Conservation (phyloP, 2,888 invertebrate genomes). For the Hartigia nigra region DNA sequence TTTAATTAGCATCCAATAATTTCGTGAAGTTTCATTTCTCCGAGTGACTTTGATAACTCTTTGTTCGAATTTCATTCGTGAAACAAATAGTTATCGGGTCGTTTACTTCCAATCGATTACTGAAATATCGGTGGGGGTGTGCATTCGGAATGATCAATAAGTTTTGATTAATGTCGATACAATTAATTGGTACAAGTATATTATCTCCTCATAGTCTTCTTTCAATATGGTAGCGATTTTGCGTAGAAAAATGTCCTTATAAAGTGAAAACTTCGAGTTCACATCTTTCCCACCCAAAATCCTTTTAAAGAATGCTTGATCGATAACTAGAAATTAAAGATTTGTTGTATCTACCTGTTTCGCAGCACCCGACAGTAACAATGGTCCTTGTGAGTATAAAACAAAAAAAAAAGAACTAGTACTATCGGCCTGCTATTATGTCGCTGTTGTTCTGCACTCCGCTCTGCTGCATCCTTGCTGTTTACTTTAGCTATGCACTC, state of each 20-base stretch:
- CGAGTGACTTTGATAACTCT: neutral
- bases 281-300: conserved; percentile 25
- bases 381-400: conserved; percentile 88
- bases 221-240: neutral
- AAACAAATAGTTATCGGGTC: neutral
- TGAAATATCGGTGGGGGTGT: neutral
- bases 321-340: conserved; percentile 58
- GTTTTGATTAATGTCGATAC: neutral
- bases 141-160: neutral
- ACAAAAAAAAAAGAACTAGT: conserved; percentile 55
- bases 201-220: neutral
- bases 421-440: conserved; percentile 61
- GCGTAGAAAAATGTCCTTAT: neutral
- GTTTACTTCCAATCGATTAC: neutral
- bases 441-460: conserved; percentile 43
- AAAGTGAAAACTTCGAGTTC: neutral
- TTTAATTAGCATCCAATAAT: neutral
- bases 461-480: neutral
- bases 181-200: neutral
- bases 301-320: conserved; percentile 46
- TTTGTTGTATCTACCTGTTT: conserved; percentile 69
- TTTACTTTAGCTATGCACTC: neutral
- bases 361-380: conserved; percentile 88
- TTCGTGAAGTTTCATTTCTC: neutral
- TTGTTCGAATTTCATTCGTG: neutral